Conservation (phyloP, 2,888 invertebrate species). For the Archips xylosteana region DNA sequence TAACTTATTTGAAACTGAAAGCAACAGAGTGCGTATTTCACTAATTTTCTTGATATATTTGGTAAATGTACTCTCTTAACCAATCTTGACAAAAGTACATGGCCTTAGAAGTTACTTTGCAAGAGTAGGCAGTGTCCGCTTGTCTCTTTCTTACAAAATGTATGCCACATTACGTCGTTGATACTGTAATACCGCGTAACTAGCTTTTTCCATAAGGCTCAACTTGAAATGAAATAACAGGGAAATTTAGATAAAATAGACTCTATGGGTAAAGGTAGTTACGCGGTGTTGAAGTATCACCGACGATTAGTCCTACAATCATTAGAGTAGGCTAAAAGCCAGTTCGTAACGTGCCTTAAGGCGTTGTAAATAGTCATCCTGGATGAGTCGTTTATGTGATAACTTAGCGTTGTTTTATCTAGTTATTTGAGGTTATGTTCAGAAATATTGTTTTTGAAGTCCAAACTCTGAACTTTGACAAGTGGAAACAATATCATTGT, state of each 20-base stretch:
- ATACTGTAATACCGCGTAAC: no score
- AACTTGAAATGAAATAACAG: no score
- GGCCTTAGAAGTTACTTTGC: background rate
- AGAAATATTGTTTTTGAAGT: slow-evolving; percentile 9
- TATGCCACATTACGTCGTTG: background rate
- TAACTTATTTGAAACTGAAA: no score
- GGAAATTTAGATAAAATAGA: no score
- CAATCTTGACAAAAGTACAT: background rate
- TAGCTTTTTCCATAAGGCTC: no score
- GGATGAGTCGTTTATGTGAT: slow-evolving; percentile 77
- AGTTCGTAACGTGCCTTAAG: slow-evolving; percentile 77
- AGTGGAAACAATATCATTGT: background rate
- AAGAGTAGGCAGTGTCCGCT: background rate
- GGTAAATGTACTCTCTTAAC: background rate
- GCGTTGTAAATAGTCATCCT: slow-evolving; percentile 76
- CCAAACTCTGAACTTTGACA: background rate
- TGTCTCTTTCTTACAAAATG: background rate
- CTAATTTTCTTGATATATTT: background rate
- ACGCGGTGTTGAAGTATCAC: no score
- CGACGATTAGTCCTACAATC: slow-evolving; percentile 50
- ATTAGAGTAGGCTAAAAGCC: slow-evolving; percentile 72
- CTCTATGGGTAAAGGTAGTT: no score
- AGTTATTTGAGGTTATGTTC: slow-evolving; percentile 46
- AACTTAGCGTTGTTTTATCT: slow-evolving; percentile 65
- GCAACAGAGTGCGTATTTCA: background rate